Percentiles rank a stretch among this genome's conserved stretches.
phyloP scores from a whole-genome alignment of 1,140 invertebrate genomes.

The Pteromalus puparum region DNA sequence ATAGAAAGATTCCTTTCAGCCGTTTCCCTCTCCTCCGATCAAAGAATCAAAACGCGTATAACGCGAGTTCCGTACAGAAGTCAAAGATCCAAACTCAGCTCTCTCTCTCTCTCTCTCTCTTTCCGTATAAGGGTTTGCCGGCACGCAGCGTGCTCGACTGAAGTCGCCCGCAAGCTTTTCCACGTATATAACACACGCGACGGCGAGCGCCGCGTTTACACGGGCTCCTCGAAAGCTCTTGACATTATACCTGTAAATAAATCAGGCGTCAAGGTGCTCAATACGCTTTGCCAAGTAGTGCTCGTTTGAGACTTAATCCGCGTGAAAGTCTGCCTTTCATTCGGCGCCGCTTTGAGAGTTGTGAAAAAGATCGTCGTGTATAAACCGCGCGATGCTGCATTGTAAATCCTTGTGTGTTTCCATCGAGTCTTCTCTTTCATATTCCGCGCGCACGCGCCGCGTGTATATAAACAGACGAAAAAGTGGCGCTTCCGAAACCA shows the following conservation, averaged over 20 bases:
- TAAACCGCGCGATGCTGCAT: neutral
- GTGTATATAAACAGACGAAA: neutral
- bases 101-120: too few species aligned
- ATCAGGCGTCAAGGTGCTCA: neutral
- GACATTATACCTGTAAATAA: neutral
- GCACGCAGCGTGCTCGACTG: neutral
- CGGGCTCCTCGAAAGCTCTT: neutral
- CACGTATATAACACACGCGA: neutral
- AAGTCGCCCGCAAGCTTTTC: neutral
- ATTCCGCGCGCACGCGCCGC: too few species aligned
- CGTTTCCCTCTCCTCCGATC: neutral
- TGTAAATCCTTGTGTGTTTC: neutral
- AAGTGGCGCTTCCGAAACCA: neutral
- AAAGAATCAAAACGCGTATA: conserved; percentile 7
- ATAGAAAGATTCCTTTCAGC: too few species aligned
- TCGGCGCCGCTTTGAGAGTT: neutral
- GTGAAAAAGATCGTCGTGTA: too few species aligned
- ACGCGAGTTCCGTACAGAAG: too few species aligned
- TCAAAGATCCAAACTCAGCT: too few species aligned
- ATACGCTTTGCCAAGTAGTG: neutral
- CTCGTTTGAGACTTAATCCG: neutral
- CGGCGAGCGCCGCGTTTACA: neutral
- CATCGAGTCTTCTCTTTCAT: neutral
- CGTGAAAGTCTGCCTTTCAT: neutral
- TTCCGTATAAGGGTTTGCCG: neutral